These are phyloP conservation scores for Onchidella celtica DNA, from an alignment of 2,888 invertebrate genomes.

Conservation along the genomic window DNA sequence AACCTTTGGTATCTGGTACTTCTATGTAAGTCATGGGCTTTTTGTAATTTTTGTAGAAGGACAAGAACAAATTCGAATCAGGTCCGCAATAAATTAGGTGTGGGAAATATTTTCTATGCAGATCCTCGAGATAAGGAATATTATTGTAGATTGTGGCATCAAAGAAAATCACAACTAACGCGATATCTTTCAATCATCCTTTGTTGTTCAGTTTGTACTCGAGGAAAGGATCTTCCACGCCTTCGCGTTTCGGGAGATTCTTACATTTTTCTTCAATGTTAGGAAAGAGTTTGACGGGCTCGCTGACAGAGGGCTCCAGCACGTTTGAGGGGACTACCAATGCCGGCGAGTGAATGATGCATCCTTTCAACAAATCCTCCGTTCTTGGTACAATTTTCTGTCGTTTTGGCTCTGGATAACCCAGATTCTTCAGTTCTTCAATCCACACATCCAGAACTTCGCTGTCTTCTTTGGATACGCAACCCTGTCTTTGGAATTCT, in stretches of 20 bases:
- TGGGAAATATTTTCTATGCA: constrained; percentile 25
- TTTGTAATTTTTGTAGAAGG: constrained; percentile 15
- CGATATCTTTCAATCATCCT: not conserved
- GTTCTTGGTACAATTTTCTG: not conserved
- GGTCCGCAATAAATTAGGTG: constrained; percentile 39
- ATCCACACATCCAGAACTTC: not conserved
- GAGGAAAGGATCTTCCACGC: not conserved
- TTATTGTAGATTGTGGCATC: constrained; percentile 10
- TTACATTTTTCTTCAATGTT: not conserved
- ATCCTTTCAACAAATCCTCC: not conserved
- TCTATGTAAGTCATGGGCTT: constrained; percentile 24
- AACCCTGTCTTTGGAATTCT: not conserved
- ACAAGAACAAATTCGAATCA: not conserved
- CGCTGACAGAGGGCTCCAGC: not conserved
- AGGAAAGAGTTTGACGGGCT: not conserved
- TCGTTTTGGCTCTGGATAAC: constrained; percentile 6
- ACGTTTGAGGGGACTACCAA: not conserved
- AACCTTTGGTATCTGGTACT: constrained; percentile 18
- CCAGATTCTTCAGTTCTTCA: not conserved
- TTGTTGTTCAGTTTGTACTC: not conserved
- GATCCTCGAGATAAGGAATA: constrained; percentile 14
- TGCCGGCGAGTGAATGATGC: constrained; percentile 12
- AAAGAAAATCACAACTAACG: constrained; percentile 15
- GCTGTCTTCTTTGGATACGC: not conserved
- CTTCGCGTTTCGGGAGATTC: not conserved